Base-by-base conservation (phyloP, 2,797 vertebrate species). In the Australoheros facetus region DNA sequence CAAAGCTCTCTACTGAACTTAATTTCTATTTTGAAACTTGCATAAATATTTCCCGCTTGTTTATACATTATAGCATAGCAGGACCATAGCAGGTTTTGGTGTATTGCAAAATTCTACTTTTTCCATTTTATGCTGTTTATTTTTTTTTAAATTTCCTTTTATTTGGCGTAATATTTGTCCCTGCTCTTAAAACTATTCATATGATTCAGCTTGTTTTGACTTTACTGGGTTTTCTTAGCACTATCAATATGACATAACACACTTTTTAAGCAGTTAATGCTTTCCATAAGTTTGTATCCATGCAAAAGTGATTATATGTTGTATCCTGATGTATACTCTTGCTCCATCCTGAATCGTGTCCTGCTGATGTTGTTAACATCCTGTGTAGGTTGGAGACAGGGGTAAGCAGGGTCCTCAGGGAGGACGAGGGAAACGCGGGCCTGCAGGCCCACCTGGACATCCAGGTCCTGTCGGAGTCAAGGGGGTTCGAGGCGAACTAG, bases 391-490 rank as follows among this genome's bases (percentile, higher is more conserved):
- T 73, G 95, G 96, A 90, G 95, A 94, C 74, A 81, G 80, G 71
- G 95, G 93, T 28, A 78, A 81, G 56, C 81, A 60, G 56, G 95
- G 95, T n/a, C 92, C 92, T 84, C 93, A 88, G 87, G 96, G 95
- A 84, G 73, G 55, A 59, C 85, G 85, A 58, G 96, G 96, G 3
- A 91, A 95, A 82, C 94, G 94, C 34, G 95, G 96, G 4, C 84
- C 94, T 21, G 94, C 58, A 60, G 95, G 96, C 64, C 90, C 94
- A 73, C 51, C 78, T 77, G 96, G 95, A 73, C 89, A 71, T 30
- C 89, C 93, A 72, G 96, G 96, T 56, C 85, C 86, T 2, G 73
- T 84, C 0, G 94, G 96, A 85, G 87, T 92, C 45, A 96, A 96
- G 77, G 96, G 95, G 19, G 82, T 94, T 75, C 83, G 87, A 84